Evolutionary conservation across 2,888 invertebrate genomes (phyloP).

Genomic region (Agriotes lineatus): DNA sequence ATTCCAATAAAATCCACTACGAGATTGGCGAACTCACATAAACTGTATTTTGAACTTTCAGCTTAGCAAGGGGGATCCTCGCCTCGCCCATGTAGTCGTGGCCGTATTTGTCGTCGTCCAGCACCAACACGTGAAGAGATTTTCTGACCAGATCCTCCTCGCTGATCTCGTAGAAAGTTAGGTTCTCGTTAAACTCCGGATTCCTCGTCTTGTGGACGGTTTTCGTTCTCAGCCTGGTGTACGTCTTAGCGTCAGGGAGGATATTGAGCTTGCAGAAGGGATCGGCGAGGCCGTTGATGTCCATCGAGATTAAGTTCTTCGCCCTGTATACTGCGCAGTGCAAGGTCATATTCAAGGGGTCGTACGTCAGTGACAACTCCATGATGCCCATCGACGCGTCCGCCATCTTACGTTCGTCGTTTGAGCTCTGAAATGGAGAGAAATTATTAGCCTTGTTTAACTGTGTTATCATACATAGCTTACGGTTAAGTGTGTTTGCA

Average conservation of each 20-base stretch:
- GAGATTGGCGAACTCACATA: conserved; percentile 54
- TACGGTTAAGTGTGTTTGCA: too few relatives aligned
- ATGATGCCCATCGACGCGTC: conserved; percentile 71
- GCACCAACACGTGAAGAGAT: conserved; percentile 76
- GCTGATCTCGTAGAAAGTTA: conserved; percentile 91
- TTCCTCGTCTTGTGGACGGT: conserved; percentile 94
- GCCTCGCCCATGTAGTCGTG: conserved; percentile 84
- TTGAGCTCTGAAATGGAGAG: conserved; percentile 59
- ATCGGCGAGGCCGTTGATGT: conserved; percentile 90
- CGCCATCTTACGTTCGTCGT: conserved; percentile 53
- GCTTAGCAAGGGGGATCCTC: conserved; percentile 66
- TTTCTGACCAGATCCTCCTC: conserved; percentile 86
- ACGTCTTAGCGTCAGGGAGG: conserved; percentile 74
- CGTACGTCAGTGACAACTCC: conserved; percentile 85
- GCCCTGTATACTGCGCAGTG: conserved; percentile 87
- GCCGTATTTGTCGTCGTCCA: conserved; percentile 91
- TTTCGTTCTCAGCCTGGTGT: conserved; percentile 79
- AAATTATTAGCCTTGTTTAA: too few relatives aligned
- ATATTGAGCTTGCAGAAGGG: conserved; percentile 89
- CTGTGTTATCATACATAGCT: too few relatives aligned
- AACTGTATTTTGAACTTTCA: conserved; percentile 63
- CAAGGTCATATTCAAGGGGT: conserved; percentile 80
- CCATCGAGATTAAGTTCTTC: conserved; percentile 81
- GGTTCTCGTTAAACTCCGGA: conserved; percentile 94
- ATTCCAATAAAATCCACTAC: neutral